Base-by-base conservation (phyloP, 2,888 invertebrate genomes). In the Gymnoscelis rufifasciata region DNA sequence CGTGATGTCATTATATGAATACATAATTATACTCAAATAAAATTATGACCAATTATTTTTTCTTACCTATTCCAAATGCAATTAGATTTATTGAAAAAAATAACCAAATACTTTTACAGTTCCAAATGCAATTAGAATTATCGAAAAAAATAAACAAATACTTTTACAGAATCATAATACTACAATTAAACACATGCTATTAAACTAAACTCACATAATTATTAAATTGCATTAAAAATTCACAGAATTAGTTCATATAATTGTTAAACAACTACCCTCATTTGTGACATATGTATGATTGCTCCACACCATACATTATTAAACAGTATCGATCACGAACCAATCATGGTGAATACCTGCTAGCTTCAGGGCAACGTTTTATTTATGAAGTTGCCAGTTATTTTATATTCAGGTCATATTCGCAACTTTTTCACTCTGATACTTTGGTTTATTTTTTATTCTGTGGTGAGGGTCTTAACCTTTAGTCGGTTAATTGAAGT, bases 241-340 rank as follows among this genome's bases (percentile, higher is more conserved):
- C 19, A 29, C 8, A 19, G n/a, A 33, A 33, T 15, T n/a, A 14
- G 15, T 24, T 19, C 7, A 27, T 37, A 33, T 45, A 33, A 35
- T 35, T 15, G 11, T 2, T 19, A 3, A 6, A 6, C 26, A 26
- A 6, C 13, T 42, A 14, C 29, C 40, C 23, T 31, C 23, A 15
- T 19, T 10, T 12, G 19, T 33, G 37, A 28, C 13, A 11, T 42
- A 29, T 42, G 27, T 38, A 39, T 39, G 47, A 39, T 42, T 48
- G 48, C 39, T 43, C 11, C 37, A 36, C 37, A 10, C 7, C 43
- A 59, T 79, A 64, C 68, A 80, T 78, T 68, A 76, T 78, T 75
- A 64, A 80, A 69, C 58, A 39, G 46, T 72, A 81, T 80, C 68
- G 80, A 82, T 81, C 72, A 70, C 29, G 19, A 56, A 43, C 58